A percentile compares a stretch with the other conserved stretches of the same genome.
These are phyloP conservation scores for Eucera pruinosa DNA, from an alignment of 2,888 invertebrate species.

Conservation along the genomic window DNA sequence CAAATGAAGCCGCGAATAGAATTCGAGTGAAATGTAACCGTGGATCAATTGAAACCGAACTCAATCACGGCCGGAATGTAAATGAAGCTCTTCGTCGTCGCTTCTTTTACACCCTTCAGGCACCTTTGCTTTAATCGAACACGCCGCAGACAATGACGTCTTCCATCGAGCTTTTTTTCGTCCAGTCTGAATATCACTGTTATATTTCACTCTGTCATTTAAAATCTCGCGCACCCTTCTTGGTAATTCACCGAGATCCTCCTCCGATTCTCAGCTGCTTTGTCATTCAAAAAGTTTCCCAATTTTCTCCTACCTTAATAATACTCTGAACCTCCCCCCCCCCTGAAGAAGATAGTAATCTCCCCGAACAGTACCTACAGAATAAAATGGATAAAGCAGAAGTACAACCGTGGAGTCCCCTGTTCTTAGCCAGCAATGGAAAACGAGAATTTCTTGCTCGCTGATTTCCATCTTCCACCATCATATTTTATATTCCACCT, in stretches of 20 bases:
- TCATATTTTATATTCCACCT: not conserved
- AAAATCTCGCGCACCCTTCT: not conserved
- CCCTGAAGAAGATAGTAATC: slow-evolving; percentile 3
- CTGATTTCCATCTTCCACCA: not conserved
- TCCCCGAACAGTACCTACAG: not conserved
- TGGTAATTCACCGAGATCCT: not conserved
- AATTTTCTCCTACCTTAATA: slow-evolving; percentile 17
- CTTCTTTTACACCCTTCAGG: no score
- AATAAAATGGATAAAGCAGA: not conserved
- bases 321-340: no score
- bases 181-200: not conserved
- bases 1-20: no score
- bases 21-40: not conserved
- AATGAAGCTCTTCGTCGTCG: no score
- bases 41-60: not conserved
- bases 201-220: not conserved
- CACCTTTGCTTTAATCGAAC: no score
- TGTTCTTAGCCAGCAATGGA: not conserved
- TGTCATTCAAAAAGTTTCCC: slow-evolving; percentile 11
- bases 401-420: not conserved
- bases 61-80: not conserved
- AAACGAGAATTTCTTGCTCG: not conserved
- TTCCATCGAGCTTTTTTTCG: no score
- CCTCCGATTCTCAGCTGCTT: no score
- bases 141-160: no score